phyloP scores from a whole-genome alignment of 2,797 vertebrate species.

The Galaxias olidus region DNA sequence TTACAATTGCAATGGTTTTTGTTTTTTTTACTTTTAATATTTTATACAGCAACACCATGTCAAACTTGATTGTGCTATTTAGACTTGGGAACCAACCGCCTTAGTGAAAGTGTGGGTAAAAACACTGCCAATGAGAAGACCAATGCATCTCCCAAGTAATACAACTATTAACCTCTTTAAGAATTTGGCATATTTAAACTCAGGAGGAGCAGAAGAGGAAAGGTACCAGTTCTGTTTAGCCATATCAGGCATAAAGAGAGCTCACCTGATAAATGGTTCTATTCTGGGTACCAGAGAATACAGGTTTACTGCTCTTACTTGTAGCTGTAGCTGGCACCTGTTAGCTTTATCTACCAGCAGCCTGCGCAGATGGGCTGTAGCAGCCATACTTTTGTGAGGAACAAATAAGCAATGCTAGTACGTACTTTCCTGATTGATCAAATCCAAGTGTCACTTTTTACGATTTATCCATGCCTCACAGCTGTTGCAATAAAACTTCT shows the following conservation, averaged over 20 bases:
- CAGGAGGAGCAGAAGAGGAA: background rate
- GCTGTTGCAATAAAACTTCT: slow-evolving; percentile 55
- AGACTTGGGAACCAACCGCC: slow-evolving; percentile 11
- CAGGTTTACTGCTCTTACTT: background rate
- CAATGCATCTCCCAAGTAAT: slow-evolving; percentile 35
- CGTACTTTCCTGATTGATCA: slow-evolving; percentile 17
- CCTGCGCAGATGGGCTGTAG: slow-evolving; percentile 31
- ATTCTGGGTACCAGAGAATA: slow-evolving; percentile 15
- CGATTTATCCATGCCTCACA: slow-evolving; percentile 26
- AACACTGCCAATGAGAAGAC: slow-evolving; percentile 37
- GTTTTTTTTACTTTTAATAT: background rate
- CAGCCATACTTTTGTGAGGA: slow-evolving; percentile 20
- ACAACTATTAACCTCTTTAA: slow-evolving; percentile 51
- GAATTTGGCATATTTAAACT: background rate
- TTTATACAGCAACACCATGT: slow-evolving; percentile 19
- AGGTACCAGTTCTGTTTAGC: slow-evolving; percentile 1
- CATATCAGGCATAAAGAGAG: slow-evolving; percentile 14
- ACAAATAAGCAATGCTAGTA: slow-evolving; percentile 45
- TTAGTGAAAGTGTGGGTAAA: slow-evolving; percentile 16
- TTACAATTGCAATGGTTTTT: background rate
- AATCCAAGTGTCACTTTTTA: slow-evolving; percentile 17
- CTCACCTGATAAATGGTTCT: slow-evolving; percentile 13
- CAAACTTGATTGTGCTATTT: background rate
- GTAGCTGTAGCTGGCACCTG: slow-evolving; percentile 3
- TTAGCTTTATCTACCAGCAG: slow-evolving; percentile 13